A percentile compares a stretch with the other conserved stretches of the same genome.
phyloP scores from a whole-genome alignment of 1,140 invertebrate species.

The Mya arenaria region DNA sequence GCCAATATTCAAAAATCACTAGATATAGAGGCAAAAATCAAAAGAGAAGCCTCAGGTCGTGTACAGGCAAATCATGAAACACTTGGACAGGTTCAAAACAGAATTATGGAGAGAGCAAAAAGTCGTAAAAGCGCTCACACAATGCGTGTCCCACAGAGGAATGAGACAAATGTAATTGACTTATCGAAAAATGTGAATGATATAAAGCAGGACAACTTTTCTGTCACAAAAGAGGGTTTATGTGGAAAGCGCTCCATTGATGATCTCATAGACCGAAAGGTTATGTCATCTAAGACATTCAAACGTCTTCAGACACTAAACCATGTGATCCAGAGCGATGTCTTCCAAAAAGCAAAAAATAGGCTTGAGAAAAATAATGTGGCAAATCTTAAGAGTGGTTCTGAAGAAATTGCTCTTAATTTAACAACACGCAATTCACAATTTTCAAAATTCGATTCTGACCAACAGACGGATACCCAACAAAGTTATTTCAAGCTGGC shows the following conservation, averaged over 20 bases:
- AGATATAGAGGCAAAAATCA: conserved; percentile 46
- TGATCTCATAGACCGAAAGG: too few species aligned
- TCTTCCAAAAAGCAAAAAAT: conserved; percentile 49
- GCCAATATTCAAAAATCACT: conserved; percentile 15
- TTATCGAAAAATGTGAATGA: background rate
- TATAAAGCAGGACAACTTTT: background rate
- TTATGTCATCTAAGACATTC: conserved; percentile 32
- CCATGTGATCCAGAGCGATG: conserved; percentile 46
- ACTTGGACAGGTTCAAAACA: conserved; percentile 40
- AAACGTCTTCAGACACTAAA: conserved; percentile 45
- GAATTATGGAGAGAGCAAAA: conserved; percentile 48
- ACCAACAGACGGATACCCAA: conserved; percentile 1
- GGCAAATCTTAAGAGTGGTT: background rate
- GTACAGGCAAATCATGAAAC: conserved; percentile 37
- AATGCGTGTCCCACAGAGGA: conserved; percentile 15
- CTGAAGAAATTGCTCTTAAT: conserved; percentile 9
- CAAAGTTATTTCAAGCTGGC: conserved; percentile 40
- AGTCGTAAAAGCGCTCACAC: conserved; percentile 38
- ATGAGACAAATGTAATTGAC: conserved; percentile 6
- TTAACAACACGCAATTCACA: too few species aligned
- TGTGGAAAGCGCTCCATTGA: too few species aligned
- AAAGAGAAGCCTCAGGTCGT: conserved; percentile 23
- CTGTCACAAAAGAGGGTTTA: too few species aligned
- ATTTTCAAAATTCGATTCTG: too few species aligned
- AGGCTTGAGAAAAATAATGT: conserved; percentile 31